These are phyloP conservation scores for Wiebesia pumilae DNA, from an alignment of 1,140 invertebrate genomes.

Conservation along the genomic window DNA sequence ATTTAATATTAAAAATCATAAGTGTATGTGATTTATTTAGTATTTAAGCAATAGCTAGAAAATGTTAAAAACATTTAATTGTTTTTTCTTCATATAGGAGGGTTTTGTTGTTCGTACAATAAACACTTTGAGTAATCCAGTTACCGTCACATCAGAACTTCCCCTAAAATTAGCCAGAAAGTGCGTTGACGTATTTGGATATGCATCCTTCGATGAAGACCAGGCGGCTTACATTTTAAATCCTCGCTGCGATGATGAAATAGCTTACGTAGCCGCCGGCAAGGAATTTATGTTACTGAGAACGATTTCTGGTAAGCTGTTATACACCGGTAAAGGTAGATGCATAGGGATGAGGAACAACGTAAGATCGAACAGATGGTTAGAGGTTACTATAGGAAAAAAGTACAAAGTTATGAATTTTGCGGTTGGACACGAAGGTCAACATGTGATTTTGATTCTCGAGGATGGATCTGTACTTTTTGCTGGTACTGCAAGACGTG, in stretches of 20 bases:
- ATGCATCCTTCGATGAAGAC: constrained; percentile 83
- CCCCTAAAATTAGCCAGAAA: constrained; percentile 87
- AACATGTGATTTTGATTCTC: constrained; percentile 90
- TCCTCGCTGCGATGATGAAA: constrained; percentile 82
- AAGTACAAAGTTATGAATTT: constrained; percentile 85
- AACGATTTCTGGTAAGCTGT: constrained; percentile 86
- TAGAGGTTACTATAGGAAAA: constrained; percentile 85
- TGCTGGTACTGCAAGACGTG: constrained; percentile 90
- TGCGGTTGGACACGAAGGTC: constrained; percentile 93
- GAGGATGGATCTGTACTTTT: constrained; percentile 94
- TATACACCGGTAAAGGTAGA: constrained; percentile 86
- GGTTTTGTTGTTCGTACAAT: constrained; percentile 88
- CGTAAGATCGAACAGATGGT: constrained; percentile 81
- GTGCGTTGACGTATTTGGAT: constrained; percentile 85
- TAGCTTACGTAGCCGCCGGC: constrained; percentile 81
- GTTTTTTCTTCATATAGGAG: constrained; percentile 77
- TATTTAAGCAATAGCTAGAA: not conserved
- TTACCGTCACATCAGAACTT: constrained; percentile 80
- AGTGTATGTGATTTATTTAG: no score
- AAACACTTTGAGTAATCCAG: constrained; percentile 80
- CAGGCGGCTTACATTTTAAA: constrained; percentile 73
- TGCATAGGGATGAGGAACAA: constrained; percentile 83
- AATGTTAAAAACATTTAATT: not conserved
- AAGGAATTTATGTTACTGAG: constrained; percentile 90
- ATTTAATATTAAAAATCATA: not conserved